These are phyloP conservation scores for Anodontia alba DNA, from an alignment of 2,888 invertebrate species.

Conservation along the genomic window DNA sequence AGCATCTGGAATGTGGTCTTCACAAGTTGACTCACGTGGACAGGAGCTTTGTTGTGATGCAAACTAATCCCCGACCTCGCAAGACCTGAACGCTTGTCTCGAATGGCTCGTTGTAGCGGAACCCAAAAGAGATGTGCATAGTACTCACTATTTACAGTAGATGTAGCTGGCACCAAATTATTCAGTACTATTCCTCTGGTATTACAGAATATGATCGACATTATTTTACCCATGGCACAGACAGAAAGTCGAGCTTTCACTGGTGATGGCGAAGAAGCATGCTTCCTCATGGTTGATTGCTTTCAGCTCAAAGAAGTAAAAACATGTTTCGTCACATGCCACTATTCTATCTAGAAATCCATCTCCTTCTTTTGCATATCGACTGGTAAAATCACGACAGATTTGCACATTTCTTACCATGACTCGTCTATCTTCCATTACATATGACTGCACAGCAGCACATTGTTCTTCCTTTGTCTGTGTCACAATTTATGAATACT, in stretches of 20 bases:
- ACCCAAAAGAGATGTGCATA: neutral
- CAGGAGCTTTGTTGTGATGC: neutral
- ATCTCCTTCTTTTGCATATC: neutral
- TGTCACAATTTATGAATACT: neutral
- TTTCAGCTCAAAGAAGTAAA: neutral
- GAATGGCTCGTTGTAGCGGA: neutral
- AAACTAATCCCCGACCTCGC: neutral
- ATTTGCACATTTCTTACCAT: neutral
- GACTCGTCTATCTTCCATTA: no score
- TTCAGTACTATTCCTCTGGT: neutral
- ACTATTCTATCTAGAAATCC: no score
- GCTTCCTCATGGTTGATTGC: neutral
- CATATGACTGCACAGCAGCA: no score
- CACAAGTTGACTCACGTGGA: constrained; percentile 2
- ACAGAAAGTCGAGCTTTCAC: neutral
- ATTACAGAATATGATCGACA: no score
- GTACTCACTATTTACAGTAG: constrained; percentile 5
- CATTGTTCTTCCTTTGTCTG: neutral
- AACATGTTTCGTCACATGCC: no score
- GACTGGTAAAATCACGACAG: neutral
- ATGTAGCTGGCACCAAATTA: no score
- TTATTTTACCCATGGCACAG: neutral
- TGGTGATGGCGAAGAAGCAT: neutral
- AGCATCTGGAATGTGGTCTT: neutral
- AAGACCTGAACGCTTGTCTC: neutral